phyloP scores from a whole-genome alignment of 2,888 invertebrate genomes.

The Andrena fulva region DNA sequence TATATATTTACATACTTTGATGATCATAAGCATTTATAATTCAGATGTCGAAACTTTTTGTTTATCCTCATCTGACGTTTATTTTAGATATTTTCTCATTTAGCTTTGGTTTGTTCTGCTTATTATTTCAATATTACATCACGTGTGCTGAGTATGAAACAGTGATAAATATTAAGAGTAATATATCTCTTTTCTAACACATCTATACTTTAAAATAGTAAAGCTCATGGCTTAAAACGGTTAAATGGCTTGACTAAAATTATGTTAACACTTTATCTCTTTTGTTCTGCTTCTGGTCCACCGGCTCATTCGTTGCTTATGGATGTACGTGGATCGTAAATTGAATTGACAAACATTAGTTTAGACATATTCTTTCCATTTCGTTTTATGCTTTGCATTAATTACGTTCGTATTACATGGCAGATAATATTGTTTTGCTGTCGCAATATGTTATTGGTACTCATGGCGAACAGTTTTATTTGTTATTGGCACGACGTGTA shows the following conservation, averaged over 20 bases:
- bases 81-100: slow-evolving; percentile 53
- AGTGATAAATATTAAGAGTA: slow-evolving; percentile 63
- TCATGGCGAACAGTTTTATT: background rate
- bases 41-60: slow-evolving; percentile 46
- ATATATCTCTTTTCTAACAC: slow-evolving; percentile 81
- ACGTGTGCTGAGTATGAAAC: slow-evolving; percentile 39
- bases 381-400: slow-evolving; percentile 38
- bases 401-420: slow-evolving; percentile 22
- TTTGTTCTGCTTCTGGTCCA: slow-evolving; percentile 50
- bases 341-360: slow-evolving; percentile 29
- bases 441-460: slow-evolving; percentile 34
- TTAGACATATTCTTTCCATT: slow-evolving; percentile 23
- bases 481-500: background rate
- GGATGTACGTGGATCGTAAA: slow-evolving; percentile 41
- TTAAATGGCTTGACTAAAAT: slow-evolving; percentile 41
- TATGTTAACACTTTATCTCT: slow-evolving; percentile 43
- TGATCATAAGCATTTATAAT: slow-evolving; percentile 40
- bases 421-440: slow-evolving; percentile 21
- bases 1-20: slow-evolving; percentile 42
- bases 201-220: slow-evolving; percentile 47
- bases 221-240: slow-evolving; percentile 23
- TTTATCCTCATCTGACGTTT: slow-evolving; percentile 60
- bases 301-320: slow-evolving; percentile 24
- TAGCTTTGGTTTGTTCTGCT: slow-evolving; percentile 60
- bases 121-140: slow-evolving; percentile 55